phyloP scores from a whole-genome alignment of 2,888 invertebrate species.

The Horisme vitalbata region DNA sequence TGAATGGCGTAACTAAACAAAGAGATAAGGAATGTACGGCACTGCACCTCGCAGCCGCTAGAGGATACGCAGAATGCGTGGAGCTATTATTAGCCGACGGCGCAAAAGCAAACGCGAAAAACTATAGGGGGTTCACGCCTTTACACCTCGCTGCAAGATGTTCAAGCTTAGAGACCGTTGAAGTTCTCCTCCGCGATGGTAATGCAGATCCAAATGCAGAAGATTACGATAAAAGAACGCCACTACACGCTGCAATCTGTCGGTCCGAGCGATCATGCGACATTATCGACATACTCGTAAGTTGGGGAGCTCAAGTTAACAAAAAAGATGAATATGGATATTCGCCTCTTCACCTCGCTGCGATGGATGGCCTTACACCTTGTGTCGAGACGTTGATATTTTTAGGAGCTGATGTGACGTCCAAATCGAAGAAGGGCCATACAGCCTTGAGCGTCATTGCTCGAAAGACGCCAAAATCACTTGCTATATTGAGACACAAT shows the following conservation, averaged over 20 bases:
- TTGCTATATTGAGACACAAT: slow-evolving; percentile 90
- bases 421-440: slow-evolving; percentile 92
- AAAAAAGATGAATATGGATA: slow-evolving; percentile 93
- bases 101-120: slow-evolving; percentile 89
- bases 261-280: slow-evolving; percentile 90
- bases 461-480: slow-evolving; percentile 92
- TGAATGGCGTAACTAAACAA: slow-evolving; percentile 87
- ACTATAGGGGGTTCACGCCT: slow-evolving; percentile 91
- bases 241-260: slow-evolving; percentile 91
- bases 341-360: slow-evolving; percentile 92
- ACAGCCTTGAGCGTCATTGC: slow-evolving; percentile 93
- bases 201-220: slow-evolving; percentile 90
- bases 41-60: slow-evolving; percentile 93
- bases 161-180: slow-evolving; percentile 91
- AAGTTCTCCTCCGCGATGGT: slow-evolving; percentile 88
- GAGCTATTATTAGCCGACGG: slow-evolving; percentile 89
- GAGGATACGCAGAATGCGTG: slow-evolving; percentile 92
- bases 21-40: slow-evolving; percentile 90
- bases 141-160: slow-evolving; percentile 93
- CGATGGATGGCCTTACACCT: slow-evolving; percentile 91
- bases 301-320: slow-evolving; percentile 92
- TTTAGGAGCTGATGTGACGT: slow-evolving; percentile 93
- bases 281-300: slow-evolving; percentile 89
- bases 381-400: slow-evolving; percentile 93
- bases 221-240: slow-evolving; percentile 91